Evolutionary conservation across 1,140 invertebrate genomes (phyloP).

Genomic region (Hylyphantes graminicola): DNA sequence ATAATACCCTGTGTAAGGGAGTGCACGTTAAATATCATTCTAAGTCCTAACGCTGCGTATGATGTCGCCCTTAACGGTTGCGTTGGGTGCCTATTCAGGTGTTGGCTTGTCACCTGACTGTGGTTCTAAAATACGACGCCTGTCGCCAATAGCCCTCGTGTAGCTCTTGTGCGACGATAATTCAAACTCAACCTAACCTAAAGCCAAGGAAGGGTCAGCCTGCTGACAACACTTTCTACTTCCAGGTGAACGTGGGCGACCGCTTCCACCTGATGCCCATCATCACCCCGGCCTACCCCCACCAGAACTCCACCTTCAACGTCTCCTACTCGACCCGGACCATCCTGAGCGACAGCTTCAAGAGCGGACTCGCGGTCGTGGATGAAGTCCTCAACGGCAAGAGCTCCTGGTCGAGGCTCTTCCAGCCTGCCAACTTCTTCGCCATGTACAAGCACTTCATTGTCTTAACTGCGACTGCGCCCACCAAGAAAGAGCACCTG

Average conservation of each 20-base stretch:
- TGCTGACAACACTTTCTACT: too few species aligned
- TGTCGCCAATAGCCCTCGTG: too few species aligned
- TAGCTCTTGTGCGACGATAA: too few species aligned
- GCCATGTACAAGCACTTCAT: constrained; percentile 96
- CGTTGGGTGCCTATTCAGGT: too few species aligned
- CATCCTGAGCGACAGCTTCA: constrained; percentile 95
- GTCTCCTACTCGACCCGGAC: constrained; percentile 92
- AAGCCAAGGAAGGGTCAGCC: too few species aligned
- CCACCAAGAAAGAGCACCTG: constrained; percentile 83
- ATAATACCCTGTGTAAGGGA: too few species aligned
- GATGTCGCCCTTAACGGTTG: too few species aligned
- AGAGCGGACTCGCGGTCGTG: constrained; percentile 78
- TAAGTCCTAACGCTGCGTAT: too few species aligned
- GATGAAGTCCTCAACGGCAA: constrained; percentile 89
- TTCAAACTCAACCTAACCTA: too few species aligned
- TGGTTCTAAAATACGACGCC: too few species aligned
- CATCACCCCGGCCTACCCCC: constrained; percentile 98
- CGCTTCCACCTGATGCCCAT: constrained; percentile 99
- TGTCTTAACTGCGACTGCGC: constrained; percentile 84
- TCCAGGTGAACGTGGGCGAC: constrained; percentile 84
- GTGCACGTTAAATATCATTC: too few species aligned
- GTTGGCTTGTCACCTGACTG: too few species aligned
- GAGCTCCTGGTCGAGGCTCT: constrained; percentile 89
- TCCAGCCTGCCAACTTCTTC: constrained; percentile 96
- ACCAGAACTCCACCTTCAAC: constrained; percentile 99